Conservation (phyloP, 2,113 vertebrate genomes). For the Passer domesticus region DNA sequence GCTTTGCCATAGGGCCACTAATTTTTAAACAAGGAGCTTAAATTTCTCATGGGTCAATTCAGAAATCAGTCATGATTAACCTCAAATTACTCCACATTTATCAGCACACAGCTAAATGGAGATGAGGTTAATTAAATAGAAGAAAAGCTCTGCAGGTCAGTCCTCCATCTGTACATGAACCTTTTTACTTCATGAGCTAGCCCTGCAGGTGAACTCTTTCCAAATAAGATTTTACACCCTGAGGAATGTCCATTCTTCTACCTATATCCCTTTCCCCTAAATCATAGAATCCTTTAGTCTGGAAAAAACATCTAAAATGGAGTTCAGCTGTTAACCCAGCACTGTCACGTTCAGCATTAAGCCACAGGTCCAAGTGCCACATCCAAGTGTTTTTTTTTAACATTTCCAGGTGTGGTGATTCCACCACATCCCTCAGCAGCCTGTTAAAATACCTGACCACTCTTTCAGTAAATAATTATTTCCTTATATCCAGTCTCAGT, state of each 20-base stretch:
- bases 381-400: rapidly evolving
- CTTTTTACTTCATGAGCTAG: not conserved
- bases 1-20: not conserved
- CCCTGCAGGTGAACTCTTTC: not conserved
- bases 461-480: not conserved
- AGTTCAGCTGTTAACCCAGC: not conserved
- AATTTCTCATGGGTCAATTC: not conserved
- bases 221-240: not conserved
- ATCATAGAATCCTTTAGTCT: not conserved
- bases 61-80: not conserved
- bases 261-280: not conserved
- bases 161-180: not conserved
- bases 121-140: not conserved
- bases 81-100: not conserved
- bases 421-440: not conserved
- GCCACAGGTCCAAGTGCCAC: not conserved
- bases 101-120: rapidly evolving
- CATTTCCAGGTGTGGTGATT: not conserved
- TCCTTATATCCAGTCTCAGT: not conserved
- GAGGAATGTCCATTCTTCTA: not conserved
- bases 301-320: not conserved
- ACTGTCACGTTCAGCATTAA: rapidly evolving
- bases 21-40: not conserved
- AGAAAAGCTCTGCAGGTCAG: not conserved
- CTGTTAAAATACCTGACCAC: not conserved